These are phyloP conservation scores for Porites lutea DNA, from an alignment of 64 coral and sea anemone genomes.

Conservation along the genomic window DNA sequence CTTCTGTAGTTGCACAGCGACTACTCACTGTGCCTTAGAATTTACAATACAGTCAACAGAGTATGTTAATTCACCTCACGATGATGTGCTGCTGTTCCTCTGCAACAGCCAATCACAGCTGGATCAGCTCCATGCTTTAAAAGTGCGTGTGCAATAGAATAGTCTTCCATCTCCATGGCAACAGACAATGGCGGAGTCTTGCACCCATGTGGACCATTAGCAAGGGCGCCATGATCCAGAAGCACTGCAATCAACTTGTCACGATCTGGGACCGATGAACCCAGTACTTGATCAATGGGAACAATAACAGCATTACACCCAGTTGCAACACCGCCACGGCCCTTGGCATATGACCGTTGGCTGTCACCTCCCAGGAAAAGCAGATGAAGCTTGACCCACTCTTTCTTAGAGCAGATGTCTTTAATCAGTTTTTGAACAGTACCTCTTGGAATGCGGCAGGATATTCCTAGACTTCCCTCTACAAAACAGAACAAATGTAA, in stretches of 20 bases:
- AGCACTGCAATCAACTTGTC: constrained; percentile 57
- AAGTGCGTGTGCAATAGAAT: constrained; percentile 41
- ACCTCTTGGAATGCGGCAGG: constrained; percentile 35
- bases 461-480: constrained; percentile 37
- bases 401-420: constrained; percentile 39
- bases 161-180: constrained; percentile 65
- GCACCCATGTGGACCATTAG: constrained; percentile 64
- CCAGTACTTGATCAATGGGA: constrained; percentile 56
- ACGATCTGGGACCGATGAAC: constrained; percentile 14
- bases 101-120: constrained; percentile 39
- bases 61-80: constrained; percentile 20
- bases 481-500: background rate
- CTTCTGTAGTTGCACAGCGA: too few relatives aligned
- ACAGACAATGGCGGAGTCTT: constrained; percentile 55
- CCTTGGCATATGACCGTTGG: constrained; percentile 34
- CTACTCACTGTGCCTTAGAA: too few relatives aligned
- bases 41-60: too few relatives aligned
- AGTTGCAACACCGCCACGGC: constrained; percentile 74
- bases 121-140: constrained; percentile 69
- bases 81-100: constrained; percentile 16
- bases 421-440: constrained; percentile 56
- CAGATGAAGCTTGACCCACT: constrained; percentile 70
- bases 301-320: constrained; percentile 46
- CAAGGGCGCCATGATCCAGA: constrained; percentile 72
- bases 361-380: constrained; percentile 78